Evolutionary conservation across 92 coral and sea anemone genomes (phyloP), one percentile per base, ranked within the genome.

Genomic region (Siderastrea radians): DNA sequence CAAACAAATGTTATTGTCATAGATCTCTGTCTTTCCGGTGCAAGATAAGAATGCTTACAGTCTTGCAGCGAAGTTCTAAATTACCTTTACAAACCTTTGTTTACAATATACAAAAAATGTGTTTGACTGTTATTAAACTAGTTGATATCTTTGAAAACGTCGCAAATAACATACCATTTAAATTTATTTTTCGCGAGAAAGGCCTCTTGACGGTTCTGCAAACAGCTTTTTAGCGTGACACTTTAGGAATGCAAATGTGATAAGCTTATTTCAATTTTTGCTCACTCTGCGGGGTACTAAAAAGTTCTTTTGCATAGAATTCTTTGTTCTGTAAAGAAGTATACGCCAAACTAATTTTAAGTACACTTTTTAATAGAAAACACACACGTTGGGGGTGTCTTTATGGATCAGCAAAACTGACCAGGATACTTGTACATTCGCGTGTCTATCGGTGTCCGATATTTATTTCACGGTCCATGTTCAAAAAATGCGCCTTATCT

Each of bases 1-100:
- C 66, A 82, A 82, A 58, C 86, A 82, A 82, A 82, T 70, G 51
- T 70, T 70, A n/a, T 82, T 82, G 78, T 82, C 75, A 45, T 2
- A 66, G 69, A 59, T 73, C 61, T 73, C 61, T 72, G 61, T n/a
- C 43, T 72, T 84, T 73, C 80, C 70, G 80, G 72, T 14, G 50
- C 26, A 65, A 19, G 64, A 70, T 12, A 15, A 68, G 48, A 79
- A 26, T 26, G 38, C 38, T 26, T 26, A 79, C 61, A 79, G 38
- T 64, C 48, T 79, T 49, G 72, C 60, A 50, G 47, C 9, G 53
- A 49, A 6, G 54, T 65, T 62, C n/a, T 69, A 51, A 68, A 68
- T 68, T 82, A 69, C 71, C 68, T 70, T 26, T 26, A 71, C 48
- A 49, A 60, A 60, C 52, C 64, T 16, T 26, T 81, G 77, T 70